Evolutionary conservation across 2,797 vertebrate genomes (phyloP).

Genomic region (Periophthalmus magnuspinnatus): DNA sequence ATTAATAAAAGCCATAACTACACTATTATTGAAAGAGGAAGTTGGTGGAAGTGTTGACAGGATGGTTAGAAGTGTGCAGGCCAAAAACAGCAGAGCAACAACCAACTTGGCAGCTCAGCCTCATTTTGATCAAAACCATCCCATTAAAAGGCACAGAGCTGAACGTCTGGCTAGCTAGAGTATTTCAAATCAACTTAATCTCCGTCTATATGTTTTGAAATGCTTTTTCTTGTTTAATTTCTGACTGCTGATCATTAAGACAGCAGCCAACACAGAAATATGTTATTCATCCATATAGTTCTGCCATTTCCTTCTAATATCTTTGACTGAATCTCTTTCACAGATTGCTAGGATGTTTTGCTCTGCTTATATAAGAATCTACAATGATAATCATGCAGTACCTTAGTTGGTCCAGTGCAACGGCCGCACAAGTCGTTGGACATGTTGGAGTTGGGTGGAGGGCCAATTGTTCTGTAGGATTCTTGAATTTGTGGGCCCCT

Average conservation of each 20-base stretch:
- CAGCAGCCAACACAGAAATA: conserved; percentile 61
- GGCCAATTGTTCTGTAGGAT: conserved; percentile 62
- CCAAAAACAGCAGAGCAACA: conserved; percentile 53
- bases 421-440: conserved; percentile 62
- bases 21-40: conserved; percentile 40
- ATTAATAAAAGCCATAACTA: conserved; percentile 23
- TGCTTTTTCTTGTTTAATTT: conserved; percentile 57
- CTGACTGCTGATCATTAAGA: conserved; percentile 34
- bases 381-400: conserved; percentile 46
- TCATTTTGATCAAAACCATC: conserved; percentile 56
- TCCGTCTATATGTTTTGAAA: conserved; percentile 43
- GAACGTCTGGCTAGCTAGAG: conserved; percentile 42
- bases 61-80: conserved; percentile 41
- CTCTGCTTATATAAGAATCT: conserved; percentile 58
- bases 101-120: conserved; percentile 35
- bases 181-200: conserved; percentile 56
- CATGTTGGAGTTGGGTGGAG: conserved; percentile 41
- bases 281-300: conserved; percentile 62
- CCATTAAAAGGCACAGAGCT: conserved; percentile 33
- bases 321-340: conserved; percentile 63
- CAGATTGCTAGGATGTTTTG: conserved; percentile 64
- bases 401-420: conserved; percentile 45
- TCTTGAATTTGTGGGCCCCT: conserved; percentile 68
- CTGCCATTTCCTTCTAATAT: conserved; percentile 58
- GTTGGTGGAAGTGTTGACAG: conserved; percentile 53